A percentile compares a stretch with the other conserved stretches of the same genome.
Conservation (phyloP, 2,797 vertebrate genomes). For the Phoeniculus purpureus region DNA sequence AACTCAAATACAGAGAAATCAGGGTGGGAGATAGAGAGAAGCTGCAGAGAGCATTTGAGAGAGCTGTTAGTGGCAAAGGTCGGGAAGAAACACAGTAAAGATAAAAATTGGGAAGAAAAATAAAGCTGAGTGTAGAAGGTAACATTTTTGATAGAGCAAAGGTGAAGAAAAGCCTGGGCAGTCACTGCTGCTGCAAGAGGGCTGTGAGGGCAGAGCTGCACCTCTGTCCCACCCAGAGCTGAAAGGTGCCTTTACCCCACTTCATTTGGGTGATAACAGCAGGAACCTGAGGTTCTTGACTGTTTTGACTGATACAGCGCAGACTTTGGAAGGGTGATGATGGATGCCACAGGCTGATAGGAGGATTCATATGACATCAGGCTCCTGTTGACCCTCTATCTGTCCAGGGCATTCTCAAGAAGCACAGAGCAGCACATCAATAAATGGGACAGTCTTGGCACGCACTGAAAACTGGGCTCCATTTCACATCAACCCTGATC, state of each 20-base stretch:
- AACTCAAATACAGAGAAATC: not conserved
- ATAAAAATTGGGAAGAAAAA: not conserved
- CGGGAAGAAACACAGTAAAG: not conserved
- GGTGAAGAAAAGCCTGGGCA: not conserved
- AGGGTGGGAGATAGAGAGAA: not conserved
- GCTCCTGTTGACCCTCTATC: not conserved
- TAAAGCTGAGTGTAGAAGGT: not conserved
- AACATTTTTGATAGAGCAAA: not conserved
- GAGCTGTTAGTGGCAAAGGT: not conserved
- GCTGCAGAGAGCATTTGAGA: not conserved
- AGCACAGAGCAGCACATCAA: not conserved
- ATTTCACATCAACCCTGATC: not conserved
- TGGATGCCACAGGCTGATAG: not conserved
- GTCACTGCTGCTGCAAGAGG: not conserved
- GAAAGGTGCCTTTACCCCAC: not conserved
- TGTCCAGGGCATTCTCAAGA: not conserved
- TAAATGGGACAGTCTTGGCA: not conserved
- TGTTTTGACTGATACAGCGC: not conserved
- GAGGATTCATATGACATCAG: not conserved
- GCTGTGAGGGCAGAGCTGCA: not conserved
- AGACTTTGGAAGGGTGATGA: not conserved
- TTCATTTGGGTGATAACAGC: not conserved
- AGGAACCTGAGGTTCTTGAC: slow-evolving; percentile 1
- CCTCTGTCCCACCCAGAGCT: not conserved
- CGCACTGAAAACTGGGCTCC: not conserved